Percentiles rank a stretch among this genome's conserved stretches.
These are phyloP conservation scores for Gnatocerus cornutus DNA, from an alignment of 2,888 invertebrate genomes.

Conservation along the genomic window DNA sequence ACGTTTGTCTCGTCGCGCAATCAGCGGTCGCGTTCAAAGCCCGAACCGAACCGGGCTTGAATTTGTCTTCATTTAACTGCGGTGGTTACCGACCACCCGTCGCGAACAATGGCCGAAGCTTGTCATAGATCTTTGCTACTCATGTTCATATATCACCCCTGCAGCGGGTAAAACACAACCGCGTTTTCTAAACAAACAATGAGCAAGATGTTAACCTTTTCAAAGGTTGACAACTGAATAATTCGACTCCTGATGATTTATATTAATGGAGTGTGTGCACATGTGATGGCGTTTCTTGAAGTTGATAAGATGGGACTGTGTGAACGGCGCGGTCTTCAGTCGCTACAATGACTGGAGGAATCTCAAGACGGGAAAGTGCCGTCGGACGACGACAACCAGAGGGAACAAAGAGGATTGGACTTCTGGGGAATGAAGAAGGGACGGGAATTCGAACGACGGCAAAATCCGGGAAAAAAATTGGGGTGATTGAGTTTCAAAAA, in stretches of 20 bases:
- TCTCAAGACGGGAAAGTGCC: no score
- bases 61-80: conserved; percentile 71
- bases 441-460: no score
- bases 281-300: not conserved
- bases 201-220: conserved; percentile 60
- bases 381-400: no score
- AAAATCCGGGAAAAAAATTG: no score
- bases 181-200: conserved; percentile 38
- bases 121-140: conserved; percentile 66
- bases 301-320: no score
- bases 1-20: conserved; percentile 36
- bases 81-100: conserved; percentile 68
- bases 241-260: conserved; percentile 51
- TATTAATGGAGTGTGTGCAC: conserved; percentile 32
- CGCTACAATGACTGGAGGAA: no score
- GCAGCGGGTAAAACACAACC: conserved; percentile 43
- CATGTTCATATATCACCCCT: conserved; percentile 66
- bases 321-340: no score
- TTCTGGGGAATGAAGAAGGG: no score
- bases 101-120: conserved; percentile 67
- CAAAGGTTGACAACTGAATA: conserved; percentile 58
- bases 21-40: conserved; percentile 35
- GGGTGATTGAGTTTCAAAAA: no score
- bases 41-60: conserved; percentile 54
- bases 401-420: no score